Evolutionary conservation across 2,888 invertebrate species (phyloP).

Genomic region (Cataglyphis livida): DNA sequence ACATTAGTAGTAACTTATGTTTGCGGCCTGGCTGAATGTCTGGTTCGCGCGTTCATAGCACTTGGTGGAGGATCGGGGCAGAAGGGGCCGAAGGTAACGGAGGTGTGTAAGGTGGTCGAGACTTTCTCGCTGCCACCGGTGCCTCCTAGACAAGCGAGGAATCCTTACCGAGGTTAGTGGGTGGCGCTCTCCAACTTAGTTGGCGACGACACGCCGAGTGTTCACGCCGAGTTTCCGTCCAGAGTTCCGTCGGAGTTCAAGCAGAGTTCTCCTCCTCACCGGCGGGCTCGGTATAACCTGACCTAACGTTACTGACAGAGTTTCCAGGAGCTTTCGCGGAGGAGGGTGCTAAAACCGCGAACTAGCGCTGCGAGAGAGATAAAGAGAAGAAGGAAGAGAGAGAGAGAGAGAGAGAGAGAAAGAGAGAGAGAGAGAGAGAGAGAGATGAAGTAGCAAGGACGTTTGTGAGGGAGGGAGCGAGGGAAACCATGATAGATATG

Average conservation of each 20-base stretch:
- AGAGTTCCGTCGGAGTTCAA: conserved; percentile 77
- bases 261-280: conserved; percentile 73
- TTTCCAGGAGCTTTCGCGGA: conserved; percentile 68
- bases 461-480: conserved; percentile 50
- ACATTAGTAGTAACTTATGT: conserved; percentile 85
- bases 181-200: conserved; percentile 79
- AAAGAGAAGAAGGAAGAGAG: conserved; percentile 38
- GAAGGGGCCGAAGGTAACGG: conserved; percentile 59
- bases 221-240: conserved; percentile 77
- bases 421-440: conserved; percentile 30
- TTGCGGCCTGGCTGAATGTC: conserved; percentile 80
- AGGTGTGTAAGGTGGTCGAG: conserved; percentile 72
- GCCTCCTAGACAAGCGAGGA: conserved; percentile 70
- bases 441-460: conserved; percentile 25
- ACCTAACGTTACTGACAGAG: conserved; percentile 65
- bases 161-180: conserved; percentile 64
- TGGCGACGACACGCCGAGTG: conserved; percentile 83
- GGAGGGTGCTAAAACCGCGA: conserved; percentile 75
- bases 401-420: not conserved
- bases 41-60: conserved; percentile 72
- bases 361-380: conserved; percentile 27
- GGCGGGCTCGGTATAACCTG: conserved; percentile 60
- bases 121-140: conserved; percentile 72
- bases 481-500: conserved; percentile 78
- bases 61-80: conserved; percentile 63